These are phyloP conservation scores for Pseudopodoces humilis DNA, from an alignment of 2,113 vertebrate genomes.

Conservation along the genomic window DNA sequence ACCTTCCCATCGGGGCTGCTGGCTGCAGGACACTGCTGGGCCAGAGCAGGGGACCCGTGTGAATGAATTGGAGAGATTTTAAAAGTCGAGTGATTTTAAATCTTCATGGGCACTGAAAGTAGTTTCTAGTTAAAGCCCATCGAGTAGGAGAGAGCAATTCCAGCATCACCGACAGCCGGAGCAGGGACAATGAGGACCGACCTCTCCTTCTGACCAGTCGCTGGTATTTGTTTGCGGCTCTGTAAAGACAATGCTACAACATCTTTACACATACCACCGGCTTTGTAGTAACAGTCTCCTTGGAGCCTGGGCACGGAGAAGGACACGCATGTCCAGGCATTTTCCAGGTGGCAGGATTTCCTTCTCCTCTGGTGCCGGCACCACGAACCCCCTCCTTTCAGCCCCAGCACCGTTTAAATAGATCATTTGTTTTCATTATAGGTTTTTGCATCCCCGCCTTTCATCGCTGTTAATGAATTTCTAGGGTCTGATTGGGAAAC, in stretches of 20 bases:
- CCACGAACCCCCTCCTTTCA: slow-evolving; percentile 44
- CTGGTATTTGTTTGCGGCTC: slow-evolving; percentile 14
- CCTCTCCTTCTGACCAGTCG: background rate
- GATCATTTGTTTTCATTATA: slow-evolving; percentile 73
- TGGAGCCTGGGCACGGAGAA: slow-evolving; percentile 9
- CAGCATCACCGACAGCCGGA: background rate
- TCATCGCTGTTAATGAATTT: slow-evolving; percentile 74
- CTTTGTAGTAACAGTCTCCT: background rate
- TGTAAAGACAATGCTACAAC: slow-evolving; percentile 4
- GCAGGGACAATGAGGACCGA: slow-evolving; percentile 32
- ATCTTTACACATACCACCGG: background rate
- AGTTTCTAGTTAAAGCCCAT: background rate
- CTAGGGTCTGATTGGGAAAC: slow-evolving; percentile 72
- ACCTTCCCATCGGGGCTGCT: background rate
- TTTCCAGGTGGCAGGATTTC: slow-evolving; percentile 66
- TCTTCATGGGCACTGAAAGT: background rate
- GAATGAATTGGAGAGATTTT: background rate
- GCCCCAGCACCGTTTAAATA: slow-evolving; percentile 57
- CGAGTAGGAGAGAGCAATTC: background rate
- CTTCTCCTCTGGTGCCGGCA: slow-evolving; percentile 44
- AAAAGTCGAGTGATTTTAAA: background rate
- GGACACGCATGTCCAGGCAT: slow-evolving; percentile 46
- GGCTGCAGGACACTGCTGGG: background rate
- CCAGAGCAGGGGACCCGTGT: background rate
- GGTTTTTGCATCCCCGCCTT: slow-evolving; percentile 68